Conservation (phyloP, 1,140 invertebrate species). For the Eriosoma lanigerum region DNA sequence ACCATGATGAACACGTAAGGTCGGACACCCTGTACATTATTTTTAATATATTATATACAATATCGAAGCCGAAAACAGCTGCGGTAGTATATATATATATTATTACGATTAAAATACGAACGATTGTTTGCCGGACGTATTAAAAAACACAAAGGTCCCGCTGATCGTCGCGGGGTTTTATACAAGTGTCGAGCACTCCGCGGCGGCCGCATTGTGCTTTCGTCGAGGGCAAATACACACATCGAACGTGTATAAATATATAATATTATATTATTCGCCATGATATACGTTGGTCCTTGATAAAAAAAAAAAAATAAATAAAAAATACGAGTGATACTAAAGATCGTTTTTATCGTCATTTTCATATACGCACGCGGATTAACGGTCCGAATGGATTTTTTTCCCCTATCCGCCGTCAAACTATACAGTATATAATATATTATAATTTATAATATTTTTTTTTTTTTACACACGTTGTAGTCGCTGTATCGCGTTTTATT, state of each 20-base stretch:
- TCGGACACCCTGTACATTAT: too few relatives aligned
- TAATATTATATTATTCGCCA: neutral
- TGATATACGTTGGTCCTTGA: neutral
- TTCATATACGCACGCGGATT: conserved; percentile 21
- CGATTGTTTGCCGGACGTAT: conserved; percentile 49
- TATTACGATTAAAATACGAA: conserved; percentile 42
- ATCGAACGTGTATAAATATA: neutral
- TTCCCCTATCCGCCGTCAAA: neutral
- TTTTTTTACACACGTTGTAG: neutral
- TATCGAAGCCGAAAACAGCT: conserved; percentile 24
- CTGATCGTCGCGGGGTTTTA: neutral
- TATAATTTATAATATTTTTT: neutral
- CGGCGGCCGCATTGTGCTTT: conserved; percentile 15
- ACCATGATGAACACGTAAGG: too few relatives aligned
- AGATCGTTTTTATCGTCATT: neutral
- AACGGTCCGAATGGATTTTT: conserved; percentile 29
- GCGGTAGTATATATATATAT: neutral
- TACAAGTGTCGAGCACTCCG: conserved; percentile 46
- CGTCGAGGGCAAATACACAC: too few relatives aligned
- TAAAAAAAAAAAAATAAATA: neutral
- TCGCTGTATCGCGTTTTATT: conserved; percentile 21
- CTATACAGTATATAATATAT: too few relatives aligned
- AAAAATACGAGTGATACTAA: neutral
- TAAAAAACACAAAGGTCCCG: conserved; percentile 47
- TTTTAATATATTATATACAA: too few relatives aligned